phyloP scores from a whole-genome alignment of 2,888 invertebrate genomes.

The Orthosia gracilis region DNA sequence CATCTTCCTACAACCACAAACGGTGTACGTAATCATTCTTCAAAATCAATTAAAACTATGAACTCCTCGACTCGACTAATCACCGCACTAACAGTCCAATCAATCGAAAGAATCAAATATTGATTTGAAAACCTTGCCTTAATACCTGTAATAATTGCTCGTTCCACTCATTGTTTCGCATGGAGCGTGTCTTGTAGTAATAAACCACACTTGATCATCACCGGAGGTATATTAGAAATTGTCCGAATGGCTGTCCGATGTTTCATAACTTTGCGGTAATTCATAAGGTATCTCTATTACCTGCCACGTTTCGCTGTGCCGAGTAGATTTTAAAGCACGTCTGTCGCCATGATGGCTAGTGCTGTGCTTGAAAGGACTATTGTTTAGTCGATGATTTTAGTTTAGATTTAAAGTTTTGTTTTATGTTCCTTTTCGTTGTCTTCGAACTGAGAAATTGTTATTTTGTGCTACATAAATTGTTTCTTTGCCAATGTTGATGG shows the following conservation, averaged over 20 bases:
- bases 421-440: constrained; percentile 20
- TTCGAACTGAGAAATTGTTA: background rate
- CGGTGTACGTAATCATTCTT: constrained; percentile 18
- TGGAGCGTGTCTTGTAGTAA: constrained; percentile 65
- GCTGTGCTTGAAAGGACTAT: constrained; percentile 40
- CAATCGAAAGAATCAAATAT: constrained; percentile 61
- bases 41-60: constrained; percentile 42
- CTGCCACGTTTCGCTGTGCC: constrained; percentile 54
- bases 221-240: constrained; percentile 65
- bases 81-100: constrained; percentile 53
- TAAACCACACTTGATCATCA: constrained; percentile 67
- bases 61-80: constrained; percentile 39
- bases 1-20: background rate
- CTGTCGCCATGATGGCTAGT: constrained; percentile 36
- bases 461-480: background rate
- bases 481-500: background rate
- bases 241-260: constrained; percentile 50
- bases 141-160: constrained; percentile 54
- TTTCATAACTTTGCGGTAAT: constrained; percentile 61
- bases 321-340: constrained; percentile 42
- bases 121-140: constrained; percentile 59
- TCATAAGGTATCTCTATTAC: constrained; percentile 58
- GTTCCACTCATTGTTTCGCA: constrained; percentile 59
- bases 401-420: constrained; percentile 24
- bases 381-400: constrained; percentile 43